Percentiles rank a stretch among this genome's conserved stretches.
Conservation (phyloP, 1,140 invertebrate species). For the Spodoptera litura region DNA sequence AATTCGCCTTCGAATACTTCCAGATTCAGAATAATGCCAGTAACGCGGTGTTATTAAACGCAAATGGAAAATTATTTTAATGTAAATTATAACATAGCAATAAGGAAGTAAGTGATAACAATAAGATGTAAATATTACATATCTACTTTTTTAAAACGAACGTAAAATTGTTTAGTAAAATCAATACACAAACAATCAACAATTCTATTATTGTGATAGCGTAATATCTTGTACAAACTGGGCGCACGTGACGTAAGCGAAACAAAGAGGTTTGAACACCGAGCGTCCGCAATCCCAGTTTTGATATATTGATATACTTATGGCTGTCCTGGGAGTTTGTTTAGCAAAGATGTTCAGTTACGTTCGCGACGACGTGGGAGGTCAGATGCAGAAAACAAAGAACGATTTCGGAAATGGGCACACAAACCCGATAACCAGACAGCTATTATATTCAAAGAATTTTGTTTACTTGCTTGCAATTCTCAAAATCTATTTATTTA, state of each 20-base stretch:
- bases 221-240: background rate
- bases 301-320: conserved; percentile 1
- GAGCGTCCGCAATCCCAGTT: background rate
- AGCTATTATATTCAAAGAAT: background rate
- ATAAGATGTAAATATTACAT: no score
- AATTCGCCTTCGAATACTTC: conserved; percentile 4
- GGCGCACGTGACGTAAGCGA: background rate
- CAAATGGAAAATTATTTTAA: background rate
- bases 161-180: background rate
- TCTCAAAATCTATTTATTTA: no score
- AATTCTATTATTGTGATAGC: background rate
- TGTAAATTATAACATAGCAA: background rate
- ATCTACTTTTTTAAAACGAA: background rate
- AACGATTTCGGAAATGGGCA: background rate
- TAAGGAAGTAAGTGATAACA: background rate
- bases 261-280: background rate
- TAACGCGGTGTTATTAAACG: background rate
- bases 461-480: background rate
- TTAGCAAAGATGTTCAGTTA: background rate
- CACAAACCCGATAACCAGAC: background rate
- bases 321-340: conserved; percentile 3
- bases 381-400: background rate
- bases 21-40: background rate
- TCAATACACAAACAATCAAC: no score
- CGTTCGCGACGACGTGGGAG: background rate